Evolutionary conservation across 2,888 invertebrate genomes (phyloP).

Genomic region (Diplolepis rosae): DNA sequence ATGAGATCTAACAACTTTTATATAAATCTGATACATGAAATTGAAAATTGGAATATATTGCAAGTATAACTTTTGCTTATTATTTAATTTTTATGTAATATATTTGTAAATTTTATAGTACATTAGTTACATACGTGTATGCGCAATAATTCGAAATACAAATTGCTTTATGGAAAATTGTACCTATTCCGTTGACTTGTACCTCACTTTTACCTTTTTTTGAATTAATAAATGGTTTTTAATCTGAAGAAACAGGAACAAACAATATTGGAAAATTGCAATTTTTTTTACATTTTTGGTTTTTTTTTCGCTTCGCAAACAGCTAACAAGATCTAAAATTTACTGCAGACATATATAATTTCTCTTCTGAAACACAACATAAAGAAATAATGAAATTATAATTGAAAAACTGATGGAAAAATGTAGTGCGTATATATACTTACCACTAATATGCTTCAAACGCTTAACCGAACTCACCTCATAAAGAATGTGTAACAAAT

Average conservation of each 20-base stretch:
- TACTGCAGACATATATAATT: too few species aligned
- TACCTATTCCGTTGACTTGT: not conserved
- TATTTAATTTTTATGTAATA: not conserved
- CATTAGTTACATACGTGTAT: not conserved
- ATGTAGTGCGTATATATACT: not conserved
- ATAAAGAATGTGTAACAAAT: constrained; percentile 30
- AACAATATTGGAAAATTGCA: not conserved
- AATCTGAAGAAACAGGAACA: not conserved
- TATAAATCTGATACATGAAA: not conserved
- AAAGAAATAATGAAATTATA: not conserved
- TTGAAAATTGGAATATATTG: not conserved
- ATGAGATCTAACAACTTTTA: not conserved
- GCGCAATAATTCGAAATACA: not conserved
- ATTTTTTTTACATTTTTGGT: not conserved
- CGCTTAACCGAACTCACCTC: not conserved
- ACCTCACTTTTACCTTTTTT: not conserved
- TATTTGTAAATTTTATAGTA: not conserved
- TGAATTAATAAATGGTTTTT: not conserved
- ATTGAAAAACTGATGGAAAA: not conserved
- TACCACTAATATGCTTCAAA: not conserved
- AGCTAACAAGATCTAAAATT: not conserved
- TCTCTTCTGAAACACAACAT: too few species aligned
- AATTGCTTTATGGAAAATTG: not conserved
- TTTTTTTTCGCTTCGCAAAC: not conserved
- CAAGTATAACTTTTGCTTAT: not conserved